phyloP scores from a whole-genome alignment of 2,797 vertebrate genomes.

The Huso huso region DNA sequence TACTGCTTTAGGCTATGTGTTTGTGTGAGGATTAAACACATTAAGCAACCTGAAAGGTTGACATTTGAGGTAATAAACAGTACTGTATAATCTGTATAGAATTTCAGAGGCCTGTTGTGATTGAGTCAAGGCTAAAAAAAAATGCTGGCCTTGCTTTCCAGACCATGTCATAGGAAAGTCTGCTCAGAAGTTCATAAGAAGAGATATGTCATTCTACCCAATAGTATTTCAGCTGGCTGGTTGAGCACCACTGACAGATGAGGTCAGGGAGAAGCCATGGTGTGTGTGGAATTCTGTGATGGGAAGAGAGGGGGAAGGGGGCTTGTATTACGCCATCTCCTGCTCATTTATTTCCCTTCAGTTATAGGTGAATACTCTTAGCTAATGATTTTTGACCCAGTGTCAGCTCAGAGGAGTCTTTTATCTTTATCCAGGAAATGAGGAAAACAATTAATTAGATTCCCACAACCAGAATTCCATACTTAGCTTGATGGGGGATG shows the following conservation, averaged over 20 bases:
- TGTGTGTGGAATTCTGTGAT: conserved; percentile 10
- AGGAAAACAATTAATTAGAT: neutral
- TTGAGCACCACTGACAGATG: conserved; percentile 7
- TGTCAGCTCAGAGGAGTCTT: neutral
- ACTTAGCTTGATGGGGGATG: too few relatives aligned
- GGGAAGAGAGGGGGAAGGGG: neutral
- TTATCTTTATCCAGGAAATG: neutral
- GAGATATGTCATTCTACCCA: conserved; percentile 10
- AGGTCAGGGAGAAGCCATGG: conserved; percentile 13
- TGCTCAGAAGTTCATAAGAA: conserved; percentile 1
- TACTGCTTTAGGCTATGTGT: neutral
- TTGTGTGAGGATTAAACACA: neutral
- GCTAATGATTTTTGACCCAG: conserved; percentile 8
- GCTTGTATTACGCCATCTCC: neutral
- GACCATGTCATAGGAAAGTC: too few relatives aligned
- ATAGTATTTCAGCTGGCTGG: conserved; percentile 4
- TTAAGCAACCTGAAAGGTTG: too few relatives aligned
- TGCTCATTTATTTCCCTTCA: conserved; percentile 8
- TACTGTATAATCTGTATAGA: too few relatives aligned
- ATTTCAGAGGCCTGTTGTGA: too few relatives aligned
- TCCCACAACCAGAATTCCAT: too few relatives aligned
- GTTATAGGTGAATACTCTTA: conserved; percentile 12
- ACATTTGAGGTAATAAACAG: too few relatives aligned
- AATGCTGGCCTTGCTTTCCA: neutral
- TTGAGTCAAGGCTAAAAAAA: too few relatives aligned